Evolutionary conservation across 35 echinoderm and acorn worm genomes (phyloP), one percentile per base, ranked within the genome.

Genomic region (Apostichopus californicus): DNA sequence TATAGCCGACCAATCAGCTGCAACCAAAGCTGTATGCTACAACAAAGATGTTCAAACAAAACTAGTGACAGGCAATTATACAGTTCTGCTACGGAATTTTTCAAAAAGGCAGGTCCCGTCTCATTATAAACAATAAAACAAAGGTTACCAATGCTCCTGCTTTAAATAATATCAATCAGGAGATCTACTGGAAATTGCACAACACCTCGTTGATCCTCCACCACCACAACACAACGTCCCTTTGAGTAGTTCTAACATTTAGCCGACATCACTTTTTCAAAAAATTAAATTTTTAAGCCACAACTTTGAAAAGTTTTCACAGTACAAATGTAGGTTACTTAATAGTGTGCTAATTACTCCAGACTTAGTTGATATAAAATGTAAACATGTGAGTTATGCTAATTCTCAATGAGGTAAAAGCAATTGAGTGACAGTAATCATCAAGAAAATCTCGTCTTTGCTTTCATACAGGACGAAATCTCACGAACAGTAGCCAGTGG

Each of bases 21-120:
- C 78, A 81, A 26, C 22, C 78, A 28, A 81, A 52, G 78, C 46
- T 81, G 78, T 81, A 81, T 81, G 78, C 13, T 78, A 78, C 77
- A 81, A 81, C 28, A 81, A 81, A 54, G 78, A 81, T 28, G 21
- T 81, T 26, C 1, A 52, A 13, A 81, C n/a, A n/a, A 81, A 81
- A 81, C 78, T 81, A 28, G 78, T 81, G 28, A 81, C 22, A 81
- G 78, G 46, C 78, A 81, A n/a, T n/a, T n/a, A 46, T 2, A 53
- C 78, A 8, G 78, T 81, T 54, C 78, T 46, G 13, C 53, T 81
- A 54, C 24, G 78, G 53, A 6, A 81, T n/a, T 34, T 34, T 34
- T 34, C 28, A 34, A 34, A 34, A 34, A 34, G 28, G 1, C 28
- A 34, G 28, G 28, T 52, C 46, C 46, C 46, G 78, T 26, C 6